phyloP scores from a whole-genome alignment of 1,140 invertebrate genomes.

The Trachymyrmex septentrionalis region DNA sequence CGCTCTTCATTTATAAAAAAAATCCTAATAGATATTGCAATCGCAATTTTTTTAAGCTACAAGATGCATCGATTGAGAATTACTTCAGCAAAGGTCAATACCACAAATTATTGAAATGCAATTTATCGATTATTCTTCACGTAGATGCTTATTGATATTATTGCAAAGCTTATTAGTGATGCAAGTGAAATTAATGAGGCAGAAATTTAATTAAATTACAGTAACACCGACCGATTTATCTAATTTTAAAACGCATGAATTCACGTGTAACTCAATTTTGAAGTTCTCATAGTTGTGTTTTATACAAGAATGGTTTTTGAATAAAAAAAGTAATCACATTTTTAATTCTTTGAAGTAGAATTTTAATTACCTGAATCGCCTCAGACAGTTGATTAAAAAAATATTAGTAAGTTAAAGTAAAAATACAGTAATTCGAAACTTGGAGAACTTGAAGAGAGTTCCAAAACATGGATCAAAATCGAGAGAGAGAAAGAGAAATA shows the following conservation, averaged over 20 bases:
- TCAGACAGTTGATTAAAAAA: neutral
- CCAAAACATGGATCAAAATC: neutral
- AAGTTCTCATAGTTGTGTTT: neutral
- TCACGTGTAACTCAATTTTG: neutral
- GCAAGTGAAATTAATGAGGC: slow-evolving; percentile 34
- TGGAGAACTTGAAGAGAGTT: slow-evolving; percentile 11
- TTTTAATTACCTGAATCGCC: neutral
- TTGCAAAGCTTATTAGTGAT: neutral
- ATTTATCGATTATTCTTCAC: slow-evolving; percentile 33
- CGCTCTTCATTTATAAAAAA: slow-evolving; percentile 14
- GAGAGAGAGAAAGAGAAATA: neutral
- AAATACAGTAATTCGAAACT: slow-evolving; percentile 14
- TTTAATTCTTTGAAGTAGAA: neutral
- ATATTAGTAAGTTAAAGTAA: neutral
- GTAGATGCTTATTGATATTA: slow-evolving; percentile 23
- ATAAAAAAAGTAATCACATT: too few species aligned
- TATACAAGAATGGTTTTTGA: neutral
- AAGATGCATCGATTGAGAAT: neutral
- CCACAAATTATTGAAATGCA: slow-evolving; percentile 17
- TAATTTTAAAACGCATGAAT: slow-evolving; percentile 28
- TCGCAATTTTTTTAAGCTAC: slow-evolving; percentile 10
- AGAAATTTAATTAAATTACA: slow-evolving; percentile 24
- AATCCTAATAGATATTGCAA: slow-evolving; percentile 2
- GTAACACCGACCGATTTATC: slow-evolving; percentile 14
- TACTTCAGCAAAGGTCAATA: slow-evolving; percentile 1